A percentile compares a stretch with the other conserved stretches of the same genome.
These are phyloP conservation scores for Agelaius tricolor DNA, from an alignment of 2,113 vertebrate species.

Conservation along the genomic window DNA sequence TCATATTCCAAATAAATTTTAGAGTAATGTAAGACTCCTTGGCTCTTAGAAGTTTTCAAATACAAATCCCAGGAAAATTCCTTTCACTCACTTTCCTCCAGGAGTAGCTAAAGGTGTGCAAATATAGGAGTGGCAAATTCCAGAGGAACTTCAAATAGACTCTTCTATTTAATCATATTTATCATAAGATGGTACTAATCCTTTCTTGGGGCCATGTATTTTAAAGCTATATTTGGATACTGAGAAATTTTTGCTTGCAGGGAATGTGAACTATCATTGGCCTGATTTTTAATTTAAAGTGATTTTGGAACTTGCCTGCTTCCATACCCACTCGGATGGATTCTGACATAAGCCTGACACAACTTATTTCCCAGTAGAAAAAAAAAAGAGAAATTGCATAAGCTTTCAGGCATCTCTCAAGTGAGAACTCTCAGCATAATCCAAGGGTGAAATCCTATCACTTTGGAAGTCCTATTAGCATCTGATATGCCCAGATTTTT, in stretches of 20 bases:
- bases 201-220: conserved; percentile 39
- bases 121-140: conserved; percentile 55
- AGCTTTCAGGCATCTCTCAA: background rate
- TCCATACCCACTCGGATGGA: background rate
- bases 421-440: background rate
- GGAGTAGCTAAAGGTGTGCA: background rate
- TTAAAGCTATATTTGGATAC: conserved; percentile 24
- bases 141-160: conserved; percentile 57
- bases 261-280: background rate
- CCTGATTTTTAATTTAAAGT: conserved; percentile 45
- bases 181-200: conserved; percentile 35
- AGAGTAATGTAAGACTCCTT: background rate
- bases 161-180: conserved; percentile 31
- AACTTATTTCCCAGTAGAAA: background rate
- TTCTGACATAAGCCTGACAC: conserved; percentile 34
- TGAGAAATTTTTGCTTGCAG: conserved; percentile 4
- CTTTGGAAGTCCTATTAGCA: background rate
- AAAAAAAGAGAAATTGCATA: background rate
- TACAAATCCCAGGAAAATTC: background rate
- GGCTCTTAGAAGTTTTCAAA: background rate
- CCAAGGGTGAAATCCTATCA: background rate
- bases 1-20: background rate
- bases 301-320: conserved; percentile 22
- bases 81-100: background rate
- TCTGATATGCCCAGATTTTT: background rate